Percentiles rank a stretch among this genome's conserved stretches.
Conservation (phyloP, 2,113 vertebrate species). For the Macrotus californicus region DNA sequence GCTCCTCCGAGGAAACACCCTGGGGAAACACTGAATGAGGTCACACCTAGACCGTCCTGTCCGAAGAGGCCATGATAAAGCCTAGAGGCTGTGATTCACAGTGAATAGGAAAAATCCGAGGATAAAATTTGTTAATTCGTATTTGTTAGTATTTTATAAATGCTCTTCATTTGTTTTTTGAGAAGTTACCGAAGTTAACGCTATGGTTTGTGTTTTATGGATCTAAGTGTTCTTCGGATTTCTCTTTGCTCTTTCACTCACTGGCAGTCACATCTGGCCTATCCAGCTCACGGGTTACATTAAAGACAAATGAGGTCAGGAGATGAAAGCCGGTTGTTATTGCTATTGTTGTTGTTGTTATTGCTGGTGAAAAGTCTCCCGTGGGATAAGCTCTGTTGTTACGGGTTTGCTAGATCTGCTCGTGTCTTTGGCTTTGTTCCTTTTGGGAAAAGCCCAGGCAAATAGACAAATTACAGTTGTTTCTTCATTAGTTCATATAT, state of each 20-base stretch:
- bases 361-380: neutral
- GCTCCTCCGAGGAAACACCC: neutral
- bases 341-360: neutral
- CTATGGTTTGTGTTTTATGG: neutral
- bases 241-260: neutral
- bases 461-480: neutral
- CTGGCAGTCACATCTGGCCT: neutral
- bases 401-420: neutral
- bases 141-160: neutral
- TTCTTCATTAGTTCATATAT: neutral
- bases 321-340: neutral
- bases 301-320: neutral
- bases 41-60: neutral
- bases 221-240: neutral
- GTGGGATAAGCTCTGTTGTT: neutral
- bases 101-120: neutral
- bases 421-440: neutral
- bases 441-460: neutral
- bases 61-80: neutral
- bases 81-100: neutral
- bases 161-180: neutral
- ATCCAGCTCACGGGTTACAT: neutral
- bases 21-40: neutral
- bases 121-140: neutral
- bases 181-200: neutral